Base-by-base conservation (phyloP, 1,140 invertebrate species). In the Caerostris extrusa region DNA sequence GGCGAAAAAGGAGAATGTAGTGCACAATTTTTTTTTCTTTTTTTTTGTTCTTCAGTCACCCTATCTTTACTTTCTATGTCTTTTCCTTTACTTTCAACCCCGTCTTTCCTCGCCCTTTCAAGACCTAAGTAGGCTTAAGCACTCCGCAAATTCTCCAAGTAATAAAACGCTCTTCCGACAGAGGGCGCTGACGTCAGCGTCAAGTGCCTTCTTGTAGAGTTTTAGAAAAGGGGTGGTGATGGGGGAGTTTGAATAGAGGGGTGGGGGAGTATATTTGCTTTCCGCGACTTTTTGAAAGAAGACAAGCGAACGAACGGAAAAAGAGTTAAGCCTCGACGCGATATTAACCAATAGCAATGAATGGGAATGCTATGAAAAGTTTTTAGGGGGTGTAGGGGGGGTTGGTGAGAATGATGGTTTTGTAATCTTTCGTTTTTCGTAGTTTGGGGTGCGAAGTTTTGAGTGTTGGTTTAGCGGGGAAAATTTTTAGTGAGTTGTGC, bases 161-260 rank as follows among this genome's bases (percentile, higher is more conserved):
- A 92, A 92, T 92, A 92, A 92, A 92, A 85, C 81, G 90, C 60
- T 67, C 61, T 55, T 67, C 61, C 90, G 67, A 81, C 61, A 92
- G 90, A 92, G 90, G 90, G 90, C 90, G 90, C 90, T 92, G 90
- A 92, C 90, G 90, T 85, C 69, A 85, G 81, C 77, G 77, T 92
- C 81, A 77, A 92, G 77, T 61, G 81, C 81, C 71, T 60, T 55
- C 71, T 81, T 61, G 69, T 53, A 87, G n/a, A 91, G 69, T 81
- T 61, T n/a, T 14, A 34, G 34, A 34, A 34, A 34, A 34, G 34
- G 34, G 34, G 34, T 34, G 34, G 34, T 34, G 34, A 34, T 34
- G 34, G 34, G 17, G 64, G 17, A 14, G 7, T 56, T 34, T 34
- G 34, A 34, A 34, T 34, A 34, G 34, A 34, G 34, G 34, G 34